phyloP scores from a whole-genome alignment of 2,888 invertebrate species.

The Chymomyza caudatula region DNA sequence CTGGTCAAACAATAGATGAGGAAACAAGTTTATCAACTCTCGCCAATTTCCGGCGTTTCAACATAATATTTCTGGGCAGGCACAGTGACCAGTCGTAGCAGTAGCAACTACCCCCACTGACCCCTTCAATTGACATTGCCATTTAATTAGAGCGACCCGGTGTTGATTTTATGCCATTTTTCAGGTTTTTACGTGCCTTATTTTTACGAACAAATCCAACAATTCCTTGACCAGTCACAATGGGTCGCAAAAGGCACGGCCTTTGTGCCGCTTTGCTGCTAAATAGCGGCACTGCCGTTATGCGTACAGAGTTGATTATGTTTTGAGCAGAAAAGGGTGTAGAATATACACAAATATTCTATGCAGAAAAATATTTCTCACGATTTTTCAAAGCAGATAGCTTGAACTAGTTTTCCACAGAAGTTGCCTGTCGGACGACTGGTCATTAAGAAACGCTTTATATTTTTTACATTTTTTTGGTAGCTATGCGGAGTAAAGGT shows the following conservation, averaged over 20 bases:
- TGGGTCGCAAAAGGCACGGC: slow-evolving; percentile 53
- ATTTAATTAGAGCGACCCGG: slow-evolving; percentile 71
- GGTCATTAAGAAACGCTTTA: slow-evolving; percentile 58
- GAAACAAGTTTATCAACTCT: background rate
- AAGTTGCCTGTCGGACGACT: no score
- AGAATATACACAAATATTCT: slow-evolving; percentile 27
- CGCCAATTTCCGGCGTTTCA: background rate
- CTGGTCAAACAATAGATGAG: background rate
- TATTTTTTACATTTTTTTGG: background rate
- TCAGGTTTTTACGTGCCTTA: slow-evolving; percentile 37
- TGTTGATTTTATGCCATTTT: slow-evolving; percentile 45
- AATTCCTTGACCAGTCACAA: slow-evolving; percentile 61
- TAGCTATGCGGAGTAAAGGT: slow-evolving; percentile 54
- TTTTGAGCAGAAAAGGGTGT: slow-evolving; percentile 24
- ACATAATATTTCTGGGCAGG: background rate
- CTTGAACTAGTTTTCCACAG: slow-evolving; percentile 62
- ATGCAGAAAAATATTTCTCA: slow-evolving; percentile 62
- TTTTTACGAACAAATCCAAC: slow-evolving; percentile 27
- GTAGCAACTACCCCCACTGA: slow-evolving; percentile 8
- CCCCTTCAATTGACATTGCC: slow-evolving; percentile 65
- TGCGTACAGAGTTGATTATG: slow-evolving; percentile 4
- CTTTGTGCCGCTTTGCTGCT: slow-evolving; percentile 59
- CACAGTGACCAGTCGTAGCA: slow-evolving; percentile 45
- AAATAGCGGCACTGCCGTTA: slow-evolving; percentile 31
- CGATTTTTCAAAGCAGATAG: slow-evolving; percentile 63